These are phyloP conservation scores for Eucera pruinosa DNA, from an alignment of 2,888 invertebrate species.

Conservation along the genomic window DNA sequence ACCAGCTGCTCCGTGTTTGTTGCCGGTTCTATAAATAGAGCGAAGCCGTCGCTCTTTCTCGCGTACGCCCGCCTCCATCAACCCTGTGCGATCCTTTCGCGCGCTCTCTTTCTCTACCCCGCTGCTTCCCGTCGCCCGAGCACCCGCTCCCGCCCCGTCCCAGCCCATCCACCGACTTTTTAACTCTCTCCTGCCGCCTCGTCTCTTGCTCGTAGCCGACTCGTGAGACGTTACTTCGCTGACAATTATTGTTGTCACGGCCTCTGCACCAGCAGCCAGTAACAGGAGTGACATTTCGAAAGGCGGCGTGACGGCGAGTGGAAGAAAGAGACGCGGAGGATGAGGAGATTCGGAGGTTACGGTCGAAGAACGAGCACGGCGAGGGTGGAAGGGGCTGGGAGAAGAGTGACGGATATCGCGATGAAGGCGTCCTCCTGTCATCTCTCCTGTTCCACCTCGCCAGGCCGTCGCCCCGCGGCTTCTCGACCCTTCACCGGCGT, in stretches of 20 bases:
- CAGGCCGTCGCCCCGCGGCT: conserved; percentile 55
- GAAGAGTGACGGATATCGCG: conserved; percentile 82
- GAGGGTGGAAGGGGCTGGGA: conserved; percentile 70
- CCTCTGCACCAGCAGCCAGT: conserved; percentile 77
- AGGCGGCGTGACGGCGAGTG: conserved; percentile 78
- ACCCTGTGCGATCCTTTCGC: conserved; percentile 45
- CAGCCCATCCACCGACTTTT: conserved; percentile 48
- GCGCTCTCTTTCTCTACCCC: conserved; percentile 25
- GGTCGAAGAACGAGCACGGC: conserved; percentile 54
- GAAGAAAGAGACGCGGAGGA: conserved; percentile 74
- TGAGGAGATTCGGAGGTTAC: conserved; percentile 52
- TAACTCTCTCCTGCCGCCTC: conserved; percentile 59
- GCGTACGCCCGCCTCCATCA: conserved; percentile 40
- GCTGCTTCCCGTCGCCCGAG: background rate
- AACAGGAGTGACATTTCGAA: conserved; percentile 81
- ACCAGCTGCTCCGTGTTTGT: conserved; percentile 83
- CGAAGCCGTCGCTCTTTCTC: conserved; percentile 65
- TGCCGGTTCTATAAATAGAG: conserved; percentile 81
- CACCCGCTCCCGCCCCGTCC: conserved; percentile 1
- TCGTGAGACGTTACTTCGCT: conserved; percentile 79
- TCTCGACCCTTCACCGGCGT: conserved; percentile 42
- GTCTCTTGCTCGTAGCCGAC: conserved; percentile 59
- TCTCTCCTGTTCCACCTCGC: conserved; percentile 66
- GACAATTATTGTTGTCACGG: conserved; percentile 83
- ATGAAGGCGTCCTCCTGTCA: conserved; percentile 82